Percentiles rank a stretch among this genome's conserved stretches.
Evolutionary conservation across 1,140 invertebrate species (phyloP).

Genomic region (Psilanteris sp.): DNA sequence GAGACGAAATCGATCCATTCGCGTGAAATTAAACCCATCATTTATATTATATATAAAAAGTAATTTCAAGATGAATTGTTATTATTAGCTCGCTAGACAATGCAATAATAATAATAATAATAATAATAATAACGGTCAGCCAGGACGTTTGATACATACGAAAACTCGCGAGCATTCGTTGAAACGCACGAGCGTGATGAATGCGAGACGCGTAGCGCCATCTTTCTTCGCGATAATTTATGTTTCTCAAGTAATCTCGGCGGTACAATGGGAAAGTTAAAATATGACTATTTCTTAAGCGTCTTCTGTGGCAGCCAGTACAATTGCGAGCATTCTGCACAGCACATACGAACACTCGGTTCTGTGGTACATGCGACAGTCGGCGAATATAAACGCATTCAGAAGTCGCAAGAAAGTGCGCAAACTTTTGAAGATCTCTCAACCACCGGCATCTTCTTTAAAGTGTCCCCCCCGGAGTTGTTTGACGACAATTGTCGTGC

Average conservation of each 20-base stretch:
- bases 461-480: conserved; percentile 60
- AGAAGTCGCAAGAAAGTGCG: conserved; percentile 51
- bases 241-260: conserved; percentile 66
- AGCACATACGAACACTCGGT: conserved; percentile 29
- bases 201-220: conserved; percentile 3
- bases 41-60: too few species aligned
- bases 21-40: too few species aligned
- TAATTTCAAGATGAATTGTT: too few species aligned
- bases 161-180: too few species aligned
- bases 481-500: conserved; percentile 56
- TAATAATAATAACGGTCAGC: too few species aligned
- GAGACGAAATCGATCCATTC: too few species aligned
- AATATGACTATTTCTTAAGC: conserved; percentile 69
- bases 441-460: conserved; percentile 48
- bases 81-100: too few species aligned
- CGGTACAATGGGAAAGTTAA: conserved; percentile 69
- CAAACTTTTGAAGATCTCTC: conserved; percentile 57
- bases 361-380: conserved; percentile 13
- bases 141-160: too few species aligned
- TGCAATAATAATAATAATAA: too few species aligned
- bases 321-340: conserved; percentile 30
- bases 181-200: conserved; percentile 4
- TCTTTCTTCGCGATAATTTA: conserved; percentile 63
- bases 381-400: conserved; percentile 49
- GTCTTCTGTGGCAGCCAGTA: conserved; percentile 20